These are phyloP conservation scores for Lophochroa leadbeateri DNA, from an alignment of 2,113 vertebrate genomes.

Conservation along the genomic window DNA sequence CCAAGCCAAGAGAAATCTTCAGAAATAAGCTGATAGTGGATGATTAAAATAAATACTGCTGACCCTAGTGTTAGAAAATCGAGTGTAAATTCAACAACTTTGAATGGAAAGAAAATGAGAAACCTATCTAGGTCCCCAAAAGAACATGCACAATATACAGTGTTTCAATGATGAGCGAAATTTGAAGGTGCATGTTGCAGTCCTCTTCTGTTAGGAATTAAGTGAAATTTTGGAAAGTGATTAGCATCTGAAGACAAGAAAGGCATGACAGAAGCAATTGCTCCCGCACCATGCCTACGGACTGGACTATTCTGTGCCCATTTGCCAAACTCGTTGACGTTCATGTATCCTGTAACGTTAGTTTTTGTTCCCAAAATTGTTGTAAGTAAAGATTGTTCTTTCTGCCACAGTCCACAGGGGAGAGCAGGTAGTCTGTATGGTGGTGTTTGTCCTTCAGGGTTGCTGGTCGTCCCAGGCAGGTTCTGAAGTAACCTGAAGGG, in stretches of 20 bases:
- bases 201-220: not conserved
- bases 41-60: not conserved
- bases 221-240: not conserved
- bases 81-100: not conserved
- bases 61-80: not conserved
- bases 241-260: not conserved
- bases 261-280: not conserved
- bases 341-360: not conserved
- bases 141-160: not conserved
- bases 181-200: not conserved
- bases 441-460: not conserved
- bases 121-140: not conserved
- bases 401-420: rapidly evolving
- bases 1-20: not conserved
- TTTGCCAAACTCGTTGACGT: not conserved
- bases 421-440: not conserved
- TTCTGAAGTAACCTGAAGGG: not conserved
- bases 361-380: not conserved
- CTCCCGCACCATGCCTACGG: not conserved
- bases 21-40: not conserved
- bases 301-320: not conserved
- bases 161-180: not conserved
- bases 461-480: not conserved
- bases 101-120: not conserved
- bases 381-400: not conserved